These are phyloP conservation scores for Todiramphus chloris DNA, from an alignment of 2,113 vertebrate species.

Conservation along the genomic window DNA sequence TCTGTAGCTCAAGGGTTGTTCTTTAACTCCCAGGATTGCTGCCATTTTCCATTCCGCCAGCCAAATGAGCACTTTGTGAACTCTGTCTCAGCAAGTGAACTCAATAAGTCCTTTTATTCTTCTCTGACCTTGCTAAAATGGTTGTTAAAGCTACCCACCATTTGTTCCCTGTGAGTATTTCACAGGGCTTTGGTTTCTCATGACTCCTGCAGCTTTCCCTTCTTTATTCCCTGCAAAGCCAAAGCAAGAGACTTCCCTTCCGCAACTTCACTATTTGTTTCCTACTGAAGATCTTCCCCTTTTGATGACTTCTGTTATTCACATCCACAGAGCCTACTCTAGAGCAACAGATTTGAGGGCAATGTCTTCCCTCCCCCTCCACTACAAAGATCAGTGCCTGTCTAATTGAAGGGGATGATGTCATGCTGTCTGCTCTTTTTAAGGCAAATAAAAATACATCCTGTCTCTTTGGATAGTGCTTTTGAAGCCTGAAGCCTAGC, in stretches of 20 bases:
- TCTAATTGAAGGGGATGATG: constrained; percentile 39
- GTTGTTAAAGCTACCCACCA: constrained; percentile 33
- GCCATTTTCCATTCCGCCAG: constrained; percentile 58
- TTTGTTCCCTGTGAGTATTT: constrained; percentile 24
- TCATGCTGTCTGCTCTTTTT: constrained; percentile 52
- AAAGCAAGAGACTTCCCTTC: neutral
- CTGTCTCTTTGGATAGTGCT: neutral
- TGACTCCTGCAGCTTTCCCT: constrained; percentile 28
- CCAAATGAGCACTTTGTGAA: constrained; percentile 48
- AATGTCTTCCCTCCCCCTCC: neutral
- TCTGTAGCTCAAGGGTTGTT: constrained; percentile 33
- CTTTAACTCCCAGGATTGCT: constrained; percentile 26
- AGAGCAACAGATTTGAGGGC: neutral
- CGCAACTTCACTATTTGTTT: neutral
- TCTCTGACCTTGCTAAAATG: constrained; percentile 7
- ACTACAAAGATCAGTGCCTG: neutral
- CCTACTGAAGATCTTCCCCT: neutral
- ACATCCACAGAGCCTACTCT: neutral
- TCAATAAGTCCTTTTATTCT: constrained; percentile 42
- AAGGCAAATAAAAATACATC: constrained; percentile 46
- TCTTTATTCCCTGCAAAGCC: neutral
- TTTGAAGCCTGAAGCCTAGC: neutral
- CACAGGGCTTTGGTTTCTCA: neutral
- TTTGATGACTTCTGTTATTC: neutral
- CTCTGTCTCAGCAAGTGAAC: constrained; percentile 16